Percentiles rank a stretch among this genome's conserved stretches.
Evolutionary conservation across 2,888 invertebrate species (phyloP).

Genomic region (Hyalella azteca): DNA sequence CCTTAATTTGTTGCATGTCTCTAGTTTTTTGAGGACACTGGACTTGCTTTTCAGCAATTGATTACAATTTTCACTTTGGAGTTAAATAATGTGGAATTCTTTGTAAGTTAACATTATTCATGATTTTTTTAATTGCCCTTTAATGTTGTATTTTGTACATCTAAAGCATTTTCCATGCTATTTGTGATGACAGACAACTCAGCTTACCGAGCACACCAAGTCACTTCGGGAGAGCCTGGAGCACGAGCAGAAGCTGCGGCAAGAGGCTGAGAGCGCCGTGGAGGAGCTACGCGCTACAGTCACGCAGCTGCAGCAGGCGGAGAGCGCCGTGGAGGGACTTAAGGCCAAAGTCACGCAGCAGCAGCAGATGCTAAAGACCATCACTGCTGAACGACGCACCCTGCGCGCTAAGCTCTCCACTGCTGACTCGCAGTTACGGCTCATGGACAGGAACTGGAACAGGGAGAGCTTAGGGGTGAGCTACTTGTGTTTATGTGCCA

Average conservation of each 20-base stretch:
- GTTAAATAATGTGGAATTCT: no score
- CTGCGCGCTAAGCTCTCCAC: conserved; percentile 21
- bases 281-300: no score
- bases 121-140: no score
- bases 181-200: background rate
- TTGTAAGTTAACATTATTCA: no score
- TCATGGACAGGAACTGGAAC: background rate
- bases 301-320: background rate
- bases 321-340: background rate
- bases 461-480: conserved; percentile 9
- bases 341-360: background rate
- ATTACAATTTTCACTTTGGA: no score
- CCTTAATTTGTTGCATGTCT: no score
- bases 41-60: no score
- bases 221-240: background rate
- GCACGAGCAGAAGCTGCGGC: background rate
- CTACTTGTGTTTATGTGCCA: background rate
- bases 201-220: background rate
- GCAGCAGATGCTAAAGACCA: conserved; percentile 2
- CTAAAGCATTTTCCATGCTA: no score
- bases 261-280: background rate
- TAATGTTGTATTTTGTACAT: no score
- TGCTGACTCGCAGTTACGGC: conserved; percentile 21
- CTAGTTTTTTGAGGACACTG: no score
- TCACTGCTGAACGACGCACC: background rate